Percentiles rank a stretch among this genome's conserved stretches.
These are phyloP conservation scores for Pecten maximus DNA, from an alignment of 2,888 invertebrate genomes.

Conservation along the genomic window DNA sequence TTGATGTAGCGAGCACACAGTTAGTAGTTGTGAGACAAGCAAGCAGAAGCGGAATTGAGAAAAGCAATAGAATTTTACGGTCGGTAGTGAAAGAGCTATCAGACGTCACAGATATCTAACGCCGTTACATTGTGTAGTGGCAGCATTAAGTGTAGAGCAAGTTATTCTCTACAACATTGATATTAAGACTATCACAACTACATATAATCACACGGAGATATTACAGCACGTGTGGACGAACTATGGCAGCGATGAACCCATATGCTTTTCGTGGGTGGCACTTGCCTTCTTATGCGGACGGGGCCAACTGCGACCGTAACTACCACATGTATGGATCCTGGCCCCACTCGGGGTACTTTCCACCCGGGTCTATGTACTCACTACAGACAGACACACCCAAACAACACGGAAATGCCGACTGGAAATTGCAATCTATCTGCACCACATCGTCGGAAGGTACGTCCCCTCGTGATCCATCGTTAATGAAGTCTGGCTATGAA, in stretches of 20 bases:
- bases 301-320: slow-evolving; percentile 74
- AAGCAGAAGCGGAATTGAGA: slow-evolving; percentile 33
- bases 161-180: not conserved
- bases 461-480: slow-evolving; percentile 59
- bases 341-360: slow-evolving; percentile 74
- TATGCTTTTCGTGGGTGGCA: slow-evolving; percentile 78
- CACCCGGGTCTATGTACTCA: slow-evolving; percentile 72
- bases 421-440: slow-evolving; percentile 74
- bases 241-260: slow-evolving; percentile 74
- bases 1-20: slow-evolving; percentile 8
- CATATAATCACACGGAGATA: slow-evolving; percentile 9
- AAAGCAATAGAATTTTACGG: slow-evolving; percentile 35
- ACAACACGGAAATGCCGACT: slow-evolving; percentile 70
- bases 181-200: slow-evolving; percentile 20
- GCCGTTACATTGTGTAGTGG: not conserved
- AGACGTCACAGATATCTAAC: slow-evolving; percentile 29
- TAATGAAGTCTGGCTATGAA: slow-evolving; percentile 72
- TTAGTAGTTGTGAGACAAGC: slow-evolving; percentile 29
- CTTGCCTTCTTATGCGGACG: slow-evolving; percentile 75
- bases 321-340: slow-evolving; percentile 76
- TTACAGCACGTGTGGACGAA: not conserved
- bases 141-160: not conserved
- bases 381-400: slow-evolving; percentile 71
- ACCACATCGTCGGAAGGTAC: slow-evolving; percentile 66
- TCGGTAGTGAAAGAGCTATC: slow-evolving; percentile 25